Percentiles rank a stretch among this genome's conserved stretches.
Conservation (phyloP, 2,888 invertebrate species). For the Mimachlamys varia region DNA sequence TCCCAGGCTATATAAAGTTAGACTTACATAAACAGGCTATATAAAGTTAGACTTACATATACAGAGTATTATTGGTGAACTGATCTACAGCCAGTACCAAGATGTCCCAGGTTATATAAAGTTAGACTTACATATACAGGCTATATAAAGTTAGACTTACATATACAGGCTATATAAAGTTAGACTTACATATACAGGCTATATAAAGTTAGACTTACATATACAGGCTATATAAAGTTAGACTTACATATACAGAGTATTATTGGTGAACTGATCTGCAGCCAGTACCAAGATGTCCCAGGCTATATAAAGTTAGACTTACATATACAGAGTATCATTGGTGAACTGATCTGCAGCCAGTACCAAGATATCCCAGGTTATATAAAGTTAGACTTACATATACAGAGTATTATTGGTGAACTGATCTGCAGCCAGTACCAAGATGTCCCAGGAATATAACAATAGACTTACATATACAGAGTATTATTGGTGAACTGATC, state of each 20-base stretch:
- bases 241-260: slow-evolving; percentile 66
- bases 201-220: slow-evolving; percentile 54
- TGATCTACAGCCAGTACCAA: slow-evolving; percentile 66
- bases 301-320: slow-evolving; percentile 83
- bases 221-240: slow-evolving; percentile 58
- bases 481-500: slow-evolving; percentile 56
- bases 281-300: slow-evolving; percentile 81
- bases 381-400: slow-evolving; percentile 81
- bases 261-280: slow-evolving; percentile 55
- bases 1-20: slow-evolving; percentile 85
- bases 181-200: no score
- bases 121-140: no score
- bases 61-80: slow-evolving; percentile 62
- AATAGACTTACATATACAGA: slow-evolving; percentile 64
- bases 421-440: slow-evolving; percentile 65
- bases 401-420: slow-evolving; percentile 64
- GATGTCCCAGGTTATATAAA: slow-evolving; percentile 84
- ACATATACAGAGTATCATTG: slow-evolving; percentile 67
- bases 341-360: slow-evolving; percentile 56
- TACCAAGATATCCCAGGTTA: slow-evolving; percentile 83
- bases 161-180: slow-evolving; percentile 67
- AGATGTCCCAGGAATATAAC: slow-evolving; percentile 81
- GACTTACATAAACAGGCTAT: no score
- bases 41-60: slow-evolving; percentile 57
- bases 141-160: slow-evolving; percentile 50